Conservation (phyloP, 2,797 vertebrate species). For the Trachops cirrhosus region DNA sequence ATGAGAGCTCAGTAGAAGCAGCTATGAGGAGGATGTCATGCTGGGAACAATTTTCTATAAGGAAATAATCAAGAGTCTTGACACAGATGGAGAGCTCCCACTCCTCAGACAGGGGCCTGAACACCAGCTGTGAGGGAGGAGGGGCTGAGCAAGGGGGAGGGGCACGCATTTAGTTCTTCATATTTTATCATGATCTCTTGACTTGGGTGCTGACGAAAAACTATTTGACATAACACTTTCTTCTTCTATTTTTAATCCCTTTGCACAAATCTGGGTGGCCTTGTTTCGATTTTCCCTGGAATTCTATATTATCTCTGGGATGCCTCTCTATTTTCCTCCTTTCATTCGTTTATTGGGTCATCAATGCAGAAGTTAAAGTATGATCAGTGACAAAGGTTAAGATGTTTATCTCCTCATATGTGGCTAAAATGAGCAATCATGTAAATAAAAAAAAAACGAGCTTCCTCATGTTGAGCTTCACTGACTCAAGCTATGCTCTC, state of each 20-base stretch:
- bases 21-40: fast-evolving
- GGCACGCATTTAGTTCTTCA: fast-evolving
- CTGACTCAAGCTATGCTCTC: neutral
- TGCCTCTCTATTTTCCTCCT: neutral
- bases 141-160: neutral
- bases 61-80: neutral
- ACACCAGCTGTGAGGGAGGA: fast-evolving
- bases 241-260: neutral
- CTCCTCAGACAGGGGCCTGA: neutral
- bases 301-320: neutral
- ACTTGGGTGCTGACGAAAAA: neutral
- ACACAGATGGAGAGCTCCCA: neutral
- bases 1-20: neutral
- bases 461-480: neutral
- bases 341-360: neutral
- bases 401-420: neutral
- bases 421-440: neutral
- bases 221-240: neutral
- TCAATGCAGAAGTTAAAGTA: neutral
- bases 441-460: neutral
- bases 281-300: neutral
- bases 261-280: neutral
- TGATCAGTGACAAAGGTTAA: neutral
- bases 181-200: neutral
- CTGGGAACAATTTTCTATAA: neutral